phyloP scores from a whole-genome alignment of 2,888 invertebrate species.

The Cynaeus angustus region DNA sequence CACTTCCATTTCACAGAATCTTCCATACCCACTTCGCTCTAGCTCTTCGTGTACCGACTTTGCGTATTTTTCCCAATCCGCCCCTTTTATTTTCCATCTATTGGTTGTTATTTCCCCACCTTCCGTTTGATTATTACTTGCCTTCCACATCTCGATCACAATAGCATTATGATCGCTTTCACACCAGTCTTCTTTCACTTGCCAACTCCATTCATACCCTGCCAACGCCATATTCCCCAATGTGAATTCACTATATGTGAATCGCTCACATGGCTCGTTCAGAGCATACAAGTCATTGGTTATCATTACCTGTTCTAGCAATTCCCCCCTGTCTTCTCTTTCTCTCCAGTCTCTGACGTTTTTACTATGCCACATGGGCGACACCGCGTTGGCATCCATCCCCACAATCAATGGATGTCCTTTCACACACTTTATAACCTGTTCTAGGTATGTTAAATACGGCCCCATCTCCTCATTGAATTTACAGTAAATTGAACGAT shows the following conservation, averaged over 20 bases:
- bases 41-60: too few species aligned
- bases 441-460: not conserved
- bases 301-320: too few species aligned
- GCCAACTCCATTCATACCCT: conserved; percentile 25
- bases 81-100: too few species aligned
- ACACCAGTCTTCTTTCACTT: not conserved
- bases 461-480: not conserved
- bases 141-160: not conserved
- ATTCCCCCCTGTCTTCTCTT: conserved; percentile 42
- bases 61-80: too few species aligned
- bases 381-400: conserved; percentile 56
- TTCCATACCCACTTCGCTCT: too few species aligned
- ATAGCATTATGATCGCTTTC: conserved; percentile 38
- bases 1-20: too few species aligned
- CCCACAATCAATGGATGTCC: conserved; percentile 45
- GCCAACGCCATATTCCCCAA: conserved; percentile 52
- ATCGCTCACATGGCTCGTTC: too few species aligned
- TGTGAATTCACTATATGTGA: too few species aligned
- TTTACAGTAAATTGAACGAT: not conserved
- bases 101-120: too few species aligned
- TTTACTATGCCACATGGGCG: conserved; percentile 54
- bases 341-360: not conserved
- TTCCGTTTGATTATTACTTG: too few species aligned
- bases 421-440: conserved; percentile 5
- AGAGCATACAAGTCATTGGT: too few species aligned